Evolutionary conservation across 2,888 invertebrate species (phyloP).

Genomic region (Ptychoptera albimana): DNA sequence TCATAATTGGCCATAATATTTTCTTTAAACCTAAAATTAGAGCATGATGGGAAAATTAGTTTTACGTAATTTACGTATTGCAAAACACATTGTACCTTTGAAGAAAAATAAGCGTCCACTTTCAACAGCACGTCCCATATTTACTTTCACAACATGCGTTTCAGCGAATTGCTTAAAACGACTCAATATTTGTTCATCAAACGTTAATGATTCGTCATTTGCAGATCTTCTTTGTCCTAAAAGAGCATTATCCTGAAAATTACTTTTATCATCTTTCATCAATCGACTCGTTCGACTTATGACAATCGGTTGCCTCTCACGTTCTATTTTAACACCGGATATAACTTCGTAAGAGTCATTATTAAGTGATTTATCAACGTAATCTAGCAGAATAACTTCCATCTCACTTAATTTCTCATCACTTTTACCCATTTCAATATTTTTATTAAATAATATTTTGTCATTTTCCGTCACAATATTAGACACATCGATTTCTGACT

Average conservation of each 20-base stretch:
- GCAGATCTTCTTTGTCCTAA: neutral
- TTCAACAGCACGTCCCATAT: conserved; percentile 38
- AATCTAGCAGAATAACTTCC: conserved; percentile 35
- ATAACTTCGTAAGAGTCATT: conserved; percentile 38
- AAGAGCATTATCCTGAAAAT: neutral
- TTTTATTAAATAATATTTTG: too few species aligned
- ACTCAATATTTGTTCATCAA: conserved; percentile 38
- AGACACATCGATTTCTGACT: too few species aligned
- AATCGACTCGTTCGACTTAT: conserved; percentile 13
- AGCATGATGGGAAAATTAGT: conserved; percentile 47
- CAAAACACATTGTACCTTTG: conserved; percentile 36
- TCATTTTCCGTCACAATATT: too few species aligned
- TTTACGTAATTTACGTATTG: neutral
- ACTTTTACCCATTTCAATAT: neutral
- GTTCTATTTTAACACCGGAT: conserved; percentile 38
- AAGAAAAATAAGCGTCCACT: conserved; percentile 47
- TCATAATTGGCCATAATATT: conserved; percentile 61
- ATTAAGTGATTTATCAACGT: conserved; percentile 39
- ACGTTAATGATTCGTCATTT: conserved; percentile 16
- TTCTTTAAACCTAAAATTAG: conserved; percentile 65
- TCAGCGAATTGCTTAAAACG: conserved; percentile 42
- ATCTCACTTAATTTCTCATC: neutral
- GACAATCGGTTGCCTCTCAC: conserved; percentile 2
- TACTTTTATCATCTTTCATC: conserved; percentile 7
- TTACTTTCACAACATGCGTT: conserved; percentile 45